Conservation (phyloP, 2,113 vertebrate species). For the Corythoichthys intestinalis region DNA sequence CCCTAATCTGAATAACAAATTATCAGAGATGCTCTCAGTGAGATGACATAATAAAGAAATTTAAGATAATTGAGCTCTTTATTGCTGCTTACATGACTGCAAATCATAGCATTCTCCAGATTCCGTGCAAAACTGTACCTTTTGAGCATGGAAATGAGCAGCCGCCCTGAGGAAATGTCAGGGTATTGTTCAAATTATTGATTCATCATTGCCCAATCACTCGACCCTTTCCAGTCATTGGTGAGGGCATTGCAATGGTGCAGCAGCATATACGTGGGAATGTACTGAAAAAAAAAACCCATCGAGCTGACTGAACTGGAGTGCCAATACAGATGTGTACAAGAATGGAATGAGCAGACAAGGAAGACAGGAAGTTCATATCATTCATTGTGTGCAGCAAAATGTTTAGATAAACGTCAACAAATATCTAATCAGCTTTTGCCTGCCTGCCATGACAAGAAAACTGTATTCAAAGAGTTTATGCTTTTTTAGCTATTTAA, state of each 20-base stretch:
- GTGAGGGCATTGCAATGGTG: neutral
- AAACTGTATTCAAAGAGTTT: too few species aligned
- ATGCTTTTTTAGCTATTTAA: neutral
- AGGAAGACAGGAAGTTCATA: too few species aligned
- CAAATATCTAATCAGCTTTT: too few species aligned
- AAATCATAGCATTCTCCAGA: neutral
- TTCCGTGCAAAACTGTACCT: neutral
- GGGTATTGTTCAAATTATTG: too few species aligned
- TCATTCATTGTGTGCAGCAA: too few species aligned
- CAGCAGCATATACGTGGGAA: neutral
- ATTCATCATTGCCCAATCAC: too few species aligned
- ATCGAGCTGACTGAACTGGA: neutral
- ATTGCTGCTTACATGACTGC: neutral
- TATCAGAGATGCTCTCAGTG: neutral
- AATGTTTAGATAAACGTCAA: too few species aligned
- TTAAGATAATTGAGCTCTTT: neutral
- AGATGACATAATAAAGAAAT: neutral
- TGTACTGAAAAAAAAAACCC: too few species aligned
- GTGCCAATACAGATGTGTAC: neutral
- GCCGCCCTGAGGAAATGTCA: neutral
- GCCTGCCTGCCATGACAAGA: too few species aligned
- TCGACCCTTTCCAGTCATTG: too few species aligned
- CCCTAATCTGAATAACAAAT: constrained; percentile 10
- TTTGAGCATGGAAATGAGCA: neutral
- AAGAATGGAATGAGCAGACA: neutral